phyloP scores from a whole-genome alignment of 1,140 invertebrate genomes.

The Cotesia glomerata region DNA sequence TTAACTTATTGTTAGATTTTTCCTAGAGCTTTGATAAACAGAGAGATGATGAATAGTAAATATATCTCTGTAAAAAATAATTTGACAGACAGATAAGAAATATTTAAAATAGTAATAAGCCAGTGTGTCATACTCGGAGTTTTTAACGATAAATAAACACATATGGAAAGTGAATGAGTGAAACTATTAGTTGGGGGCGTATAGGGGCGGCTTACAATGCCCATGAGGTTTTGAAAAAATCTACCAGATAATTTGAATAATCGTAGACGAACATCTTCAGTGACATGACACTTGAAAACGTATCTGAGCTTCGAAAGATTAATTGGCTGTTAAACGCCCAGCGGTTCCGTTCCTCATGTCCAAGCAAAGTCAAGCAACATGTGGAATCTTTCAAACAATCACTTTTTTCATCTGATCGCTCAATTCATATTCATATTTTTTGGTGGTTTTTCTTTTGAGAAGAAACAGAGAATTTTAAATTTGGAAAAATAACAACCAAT shows the following conservation, averaged over 20 bases:
- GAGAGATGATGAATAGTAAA: too few species aligned
- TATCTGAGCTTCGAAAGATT: slow-evolving; percentile 8
- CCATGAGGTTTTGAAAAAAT: slow-evolving; percentile 35
- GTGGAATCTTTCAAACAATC: too few species aligned
- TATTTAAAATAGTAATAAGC: neutral
- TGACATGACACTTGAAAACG: slow-evolving; percentile 13
- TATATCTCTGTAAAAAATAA: neutral
- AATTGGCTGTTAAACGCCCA: slow-evolving; percentile 12
- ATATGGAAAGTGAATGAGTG: neutral
- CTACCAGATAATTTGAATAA: neutral
- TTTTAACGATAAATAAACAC: neutral
- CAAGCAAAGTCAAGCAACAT: neutral
- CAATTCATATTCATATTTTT: too few species aligned
- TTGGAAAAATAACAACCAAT: too few species aligned
- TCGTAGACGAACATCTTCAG: too few species aligned
- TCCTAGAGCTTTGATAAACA: too few species aligned
- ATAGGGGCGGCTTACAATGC: slow-evolving; percentile 46
- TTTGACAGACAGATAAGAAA: neutral
- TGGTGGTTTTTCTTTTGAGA: too few species aligned
- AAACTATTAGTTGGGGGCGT: neutral
- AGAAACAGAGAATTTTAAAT: too few species aligned
- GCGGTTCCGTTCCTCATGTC: neutral
- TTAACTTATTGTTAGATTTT: too few species aligned
- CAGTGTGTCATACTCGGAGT: neutral
- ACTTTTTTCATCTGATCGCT: too few species aligned